Conservation (phyloP, 2,113 vertebrate genomes). For the Lepidiolamprologus cunningtoni region DNA sequence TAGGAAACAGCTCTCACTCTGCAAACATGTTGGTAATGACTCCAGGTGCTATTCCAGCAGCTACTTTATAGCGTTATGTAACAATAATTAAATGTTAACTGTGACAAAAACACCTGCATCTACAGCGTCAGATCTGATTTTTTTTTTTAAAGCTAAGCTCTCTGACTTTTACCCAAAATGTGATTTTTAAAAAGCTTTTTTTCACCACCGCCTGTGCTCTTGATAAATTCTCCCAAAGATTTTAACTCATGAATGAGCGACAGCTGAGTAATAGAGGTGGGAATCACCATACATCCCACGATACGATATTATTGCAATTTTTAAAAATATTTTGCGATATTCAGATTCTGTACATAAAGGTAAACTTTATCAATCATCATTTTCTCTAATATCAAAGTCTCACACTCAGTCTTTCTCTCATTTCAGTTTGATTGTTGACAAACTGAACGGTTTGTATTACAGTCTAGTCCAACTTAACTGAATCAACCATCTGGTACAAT, state of each 20-base stretch:
- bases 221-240: background rate
- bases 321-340: too few relatives aligned
- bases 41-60: background rate
- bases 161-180: background rate
- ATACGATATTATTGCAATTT: too few relatives aligned
- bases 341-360: too few relatives aligned
- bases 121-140: background rate
- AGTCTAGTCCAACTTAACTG: too few relatives aligned
- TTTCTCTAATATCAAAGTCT: too few relatives aligned
- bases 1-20: rapidly evolving
- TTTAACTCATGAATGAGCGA: background rate
- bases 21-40: background rate
- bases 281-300: too few relatives aligned
- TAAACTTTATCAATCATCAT: too few relatives aligned
- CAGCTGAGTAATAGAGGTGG: background rate
- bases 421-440: too few relatives aligned
- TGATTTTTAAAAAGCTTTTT: background rate
- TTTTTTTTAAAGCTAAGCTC: background rate
- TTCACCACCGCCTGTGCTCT: background rate
- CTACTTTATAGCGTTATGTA: background rate
- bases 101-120: background rate
- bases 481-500: too few relatives aligned
- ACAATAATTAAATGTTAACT: background rate
- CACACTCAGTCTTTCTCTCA: too few relatives aligned
- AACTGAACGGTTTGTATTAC: too few relatives aligned